These are phyloP conservation scores for Helobdella robusta DNA, from an alignment of 2,888 invertebrate genomes.

Conservation along the genomic window DNA sequence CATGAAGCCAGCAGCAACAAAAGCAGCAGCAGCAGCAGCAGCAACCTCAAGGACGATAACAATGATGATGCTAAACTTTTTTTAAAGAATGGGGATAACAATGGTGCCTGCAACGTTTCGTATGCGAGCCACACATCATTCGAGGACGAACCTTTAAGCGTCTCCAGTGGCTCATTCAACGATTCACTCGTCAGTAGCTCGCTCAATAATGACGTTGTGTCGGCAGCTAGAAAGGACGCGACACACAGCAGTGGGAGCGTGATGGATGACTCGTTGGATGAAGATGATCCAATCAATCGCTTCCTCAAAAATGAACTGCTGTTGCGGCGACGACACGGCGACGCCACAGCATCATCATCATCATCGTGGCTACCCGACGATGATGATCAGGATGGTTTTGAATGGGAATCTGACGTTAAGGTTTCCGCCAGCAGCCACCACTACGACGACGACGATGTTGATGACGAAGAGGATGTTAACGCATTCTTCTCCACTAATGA, in stretches of 20 bases:
- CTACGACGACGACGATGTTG: not conserved
- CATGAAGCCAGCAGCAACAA: not conserved
- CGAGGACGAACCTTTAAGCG: not conserved
- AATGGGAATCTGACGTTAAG: conserved; percentile 9
- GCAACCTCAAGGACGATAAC: not conserved
- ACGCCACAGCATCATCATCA: not conserved
- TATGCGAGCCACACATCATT: not conserved
- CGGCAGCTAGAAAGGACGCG: no score
- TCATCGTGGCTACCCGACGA: not conserved
- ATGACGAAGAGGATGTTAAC: not conserved
- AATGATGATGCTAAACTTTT: not conserved
- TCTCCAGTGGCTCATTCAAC: not conserved
- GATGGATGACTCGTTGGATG: conserved; percentile 7
- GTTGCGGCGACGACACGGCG: not conserved
- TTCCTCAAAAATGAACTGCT: conserved; percentile 19
- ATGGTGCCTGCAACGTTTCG: not conserved
- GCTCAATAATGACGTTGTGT: not conserved
- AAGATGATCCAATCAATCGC: conserved; percentile 16
- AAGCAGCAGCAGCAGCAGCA: not conserved
- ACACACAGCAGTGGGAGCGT: not conserved
- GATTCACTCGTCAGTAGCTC: not conserved
- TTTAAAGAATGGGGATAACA: no score
- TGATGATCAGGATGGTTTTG: not conserved
- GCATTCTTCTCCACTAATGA: not conserved
- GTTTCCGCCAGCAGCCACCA: not conserved